A percentile compares a stretch with the other conserved stretches of the same genome.
phyloP scores from a whole-genome alignment of 2,113 vertebrate genomes.

The Parotia lawesii region DNA sequence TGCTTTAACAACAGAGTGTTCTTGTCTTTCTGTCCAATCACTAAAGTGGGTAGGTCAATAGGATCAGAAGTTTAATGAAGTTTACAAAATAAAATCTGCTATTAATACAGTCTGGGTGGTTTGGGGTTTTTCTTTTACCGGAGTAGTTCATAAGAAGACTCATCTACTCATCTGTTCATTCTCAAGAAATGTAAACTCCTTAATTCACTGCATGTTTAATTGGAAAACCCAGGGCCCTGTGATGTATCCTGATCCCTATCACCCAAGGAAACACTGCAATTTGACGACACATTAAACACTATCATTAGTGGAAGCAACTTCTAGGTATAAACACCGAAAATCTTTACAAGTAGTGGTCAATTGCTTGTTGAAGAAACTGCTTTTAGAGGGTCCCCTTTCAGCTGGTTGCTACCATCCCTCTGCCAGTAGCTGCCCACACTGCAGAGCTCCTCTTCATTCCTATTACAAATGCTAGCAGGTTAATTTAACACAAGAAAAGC shows the following conservation, averaged over 20 bases:
- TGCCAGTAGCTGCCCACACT: not conserved
- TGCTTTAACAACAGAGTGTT: not conserved
- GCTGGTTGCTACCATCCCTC: not conserved
- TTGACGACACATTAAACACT: not conserved
- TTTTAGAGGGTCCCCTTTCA: not conserved
- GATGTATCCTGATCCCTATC: not conserved
- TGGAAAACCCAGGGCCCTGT: not conserved
- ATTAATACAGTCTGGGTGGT: not conserved
- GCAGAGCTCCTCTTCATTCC: not conserved
- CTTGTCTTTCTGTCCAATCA: not conserved
- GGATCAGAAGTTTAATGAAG: not conserved
- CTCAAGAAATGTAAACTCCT: not conserved
- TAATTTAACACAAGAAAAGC: slow-evolving; percentile 28
- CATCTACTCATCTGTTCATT: not conserved
- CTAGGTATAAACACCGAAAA: not conserved
- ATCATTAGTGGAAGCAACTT: not conserved
- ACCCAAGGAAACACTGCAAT: not conserved
- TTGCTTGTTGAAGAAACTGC: not conserved
- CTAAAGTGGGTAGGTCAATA: not conserved
- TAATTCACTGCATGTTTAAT: not conserved
- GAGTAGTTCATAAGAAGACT: not conserved
- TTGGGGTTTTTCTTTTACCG: not conserved
- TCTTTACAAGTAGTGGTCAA: not conserved
- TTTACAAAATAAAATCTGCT: not conserved
- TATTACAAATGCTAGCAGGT: not conserved